Base-by-base conservation (phyloP, 2,113 vertebrate genomes). In the Balaeniceps rex region DNA sequence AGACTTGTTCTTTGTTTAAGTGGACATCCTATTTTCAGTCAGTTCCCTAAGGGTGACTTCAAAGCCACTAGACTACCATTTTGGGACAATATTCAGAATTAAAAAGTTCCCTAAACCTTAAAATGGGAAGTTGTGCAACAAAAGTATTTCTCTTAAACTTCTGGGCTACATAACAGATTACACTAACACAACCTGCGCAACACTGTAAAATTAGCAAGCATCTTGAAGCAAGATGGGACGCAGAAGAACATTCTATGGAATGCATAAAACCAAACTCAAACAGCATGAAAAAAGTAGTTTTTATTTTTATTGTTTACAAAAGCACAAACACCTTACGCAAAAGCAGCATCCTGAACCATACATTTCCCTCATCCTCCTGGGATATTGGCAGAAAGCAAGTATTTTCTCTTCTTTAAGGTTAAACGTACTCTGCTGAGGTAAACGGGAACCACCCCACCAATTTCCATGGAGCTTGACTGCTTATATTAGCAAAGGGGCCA, bases 231-330 rank as follows among this genome's bases (percentile, higher is more conserved):
- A 81, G 24, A 51, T 12, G 36, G 52, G 69, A 78, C 38, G 49
- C 54, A 49, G 16, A 89, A 87, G 44, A 86, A 47, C 21, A 22
- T 36, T 68, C 17, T 38, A 38, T 0, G 0, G 31, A 69, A 89
- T 12, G 40, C 71, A 94, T 38, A 79, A 95, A 94, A 92, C 7
- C 91, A 88, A 96, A 94, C 91, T 72, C 80, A 87, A 94, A 93
- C 86, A 92, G 65, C 74, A 79, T 93, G 95, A 94, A 97, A 97
- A 97, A 96, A 93, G 93, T 94, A 92, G 82, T 31, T 28, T 97
- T 97, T 97, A 97, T 97, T 97, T 93, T 89, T 69, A 23, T 94
- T 87, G 52, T 94, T 97, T 96, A 96, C 95, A 97, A 97, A 97
- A 95, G 91, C 94, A 97, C 82, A 84, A 97, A 96, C 91, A 95